Base-by-base conservation (phyloP, 1,140 invertebrate species). In the Gryon sp. region DNA sequence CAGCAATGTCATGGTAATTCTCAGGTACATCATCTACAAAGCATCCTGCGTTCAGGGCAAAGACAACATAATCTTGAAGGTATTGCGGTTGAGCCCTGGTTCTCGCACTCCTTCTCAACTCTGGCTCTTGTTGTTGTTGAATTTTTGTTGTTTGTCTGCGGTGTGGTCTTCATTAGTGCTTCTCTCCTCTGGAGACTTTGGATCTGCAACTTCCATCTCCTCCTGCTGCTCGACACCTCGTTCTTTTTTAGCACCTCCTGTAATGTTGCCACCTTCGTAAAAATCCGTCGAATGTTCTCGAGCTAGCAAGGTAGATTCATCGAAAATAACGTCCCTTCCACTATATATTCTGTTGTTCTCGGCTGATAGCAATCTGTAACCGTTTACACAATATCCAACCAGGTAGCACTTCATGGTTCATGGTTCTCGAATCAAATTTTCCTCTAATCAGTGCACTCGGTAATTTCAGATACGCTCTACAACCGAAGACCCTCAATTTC, bases 381-480 rank as follows among this genome's bases (percentile, higher is more conserved):
- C 76, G 14, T 41, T 63, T 2, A 45, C 30, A 68, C 41, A 59
- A 16, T 82, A 82, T 8, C 79, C 76, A 28, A 60, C 38, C 57
- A 81, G 36, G 40, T 83, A 79, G 1, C 48, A 38, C 50, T 83
- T 80, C 40, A 53, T 41, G 2, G 45, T 83, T 80, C 40, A 53
- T 41, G 2, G 81, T 53, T 59, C 79, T 83, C 15, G 63, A 77
- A 16, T 77, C 50, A 65, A 80, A 78, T 65, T 85, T 85, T 22
- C 32, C 14, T 14, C 16, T 14, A 6, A 20, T 26, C n/a, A 57
- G 11, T 38, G 43, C 50, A 20, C 38, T 36, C 73, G 70, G 65
- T 50, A 69, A 22, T 4, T 46, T 2, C 0, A 46, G n/a, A 32
- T 66, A 65, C 0, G 32, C 52, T 12, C 40, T 7, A 11, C 32